These are phyloP conservation scores for Drosophila watanabei DNA, from an alignment of 1,140 invertebrate genomes.

Conservation along the genomic window DNA sequence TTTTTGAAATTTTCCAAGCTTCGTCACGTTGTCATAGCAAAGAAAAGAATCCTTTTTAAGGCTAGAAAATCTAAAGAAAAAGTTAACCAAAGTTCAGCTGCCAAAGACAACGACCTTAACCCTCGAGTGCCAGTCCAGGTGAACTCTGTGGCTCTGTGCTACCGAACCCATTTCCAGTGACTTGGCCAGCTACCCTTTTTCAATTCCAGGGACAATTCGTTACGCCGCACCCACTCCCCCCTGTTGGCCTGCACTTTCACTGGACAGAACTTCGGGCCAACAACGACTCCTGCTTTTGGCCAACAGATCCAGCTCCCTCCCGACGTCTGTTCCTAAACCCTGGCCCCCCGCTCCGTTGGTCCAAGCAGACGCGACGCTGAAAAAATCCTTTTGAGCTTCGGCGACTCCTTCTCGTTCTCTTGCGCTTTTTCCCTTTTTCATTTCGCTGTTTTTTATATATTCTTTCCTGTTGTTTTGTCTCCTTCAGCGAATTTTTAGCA, in stretches of 20 bases:
- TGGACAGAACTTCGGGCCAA: slow-evolving; percentile 53
- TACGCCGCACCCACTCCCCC: slow-evolving; percentile 8
- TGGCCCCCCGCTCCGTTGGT: slow-evolving; percentile 8
- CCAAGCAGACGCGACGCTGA: slow-evolving; percentile 61
- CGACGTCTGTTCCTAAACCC: slow-evolving; percentile 46
- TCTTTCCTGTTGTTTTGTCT: slow-evolving; percentile 45
- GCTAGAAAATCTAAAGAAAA: neutral
- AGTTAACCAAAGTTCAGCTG: slow-evolving; percentile 20
- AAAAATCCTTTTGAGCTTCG: slow-evolving; percentile 70
- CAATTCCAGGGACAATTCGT: slow-evolving; percentile 43
- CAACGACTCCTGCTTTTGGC: slow-evolving; percentile 1
- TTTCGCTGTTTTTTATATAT: slow-evolving; percentile 9
- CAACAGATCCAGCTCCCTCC: slow-evolving; percentile 19
- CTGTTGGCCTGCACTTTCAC: slow-evolving; percentile 66
- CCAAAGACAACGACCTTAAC: slow-evolving; percentile 45
- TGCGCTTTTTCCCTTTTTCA: slow-evolving; percentile 26
- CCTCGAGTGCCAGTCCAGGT: slow-evolving; percentile 25
- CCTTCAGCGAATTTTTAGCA: slow-evolving; percentile 56
- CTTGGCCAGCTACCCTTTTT: slow-evolving; percentile 32
- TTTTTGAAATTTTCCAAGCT: neutral
- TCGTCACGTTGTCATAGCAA: neutral
- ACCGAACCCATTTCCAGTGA: slow-evolving; percentile 35
- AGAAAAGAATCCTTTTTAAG: neutral
- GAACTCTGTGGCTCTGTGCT: slow-evolving; percentile 31
- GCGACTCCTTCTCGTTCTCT: slow-evolving; percentile 47